A percentile compares a stretch with the other conserved stretches of the same genome.
Conservation (phyloP, 2,797 vertebrate species). For the Antennarius maculatus region DNA sequence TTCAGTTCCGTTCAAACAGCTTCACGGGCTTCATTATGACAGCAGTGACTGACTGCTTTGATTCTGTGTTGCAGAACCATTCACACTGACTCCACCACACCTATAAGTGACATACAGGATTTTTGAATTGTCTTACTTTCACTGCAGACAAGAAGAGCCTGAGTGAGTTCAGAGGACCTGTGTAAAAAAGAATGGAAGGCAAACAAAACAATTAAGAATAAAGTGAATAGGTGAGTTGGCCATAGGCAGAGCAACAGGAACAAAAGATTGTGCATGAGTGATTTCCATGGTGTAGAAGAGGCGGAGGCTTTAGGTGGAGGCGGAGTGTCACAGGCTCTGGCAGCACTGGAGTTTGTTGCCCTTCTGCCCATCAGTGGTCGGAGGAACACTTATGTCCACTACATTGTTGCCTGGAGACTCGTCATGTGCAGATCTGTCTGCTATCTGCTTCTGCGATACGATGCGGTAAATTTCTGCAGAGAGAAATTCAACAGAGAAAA, state of each 20-base stretch:
- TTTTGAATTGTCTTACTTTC: conserved; percentile 57
- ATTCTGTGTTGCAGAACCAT: conserved; percentile 57
- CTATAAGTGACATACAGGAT: conserved; percentile 63
- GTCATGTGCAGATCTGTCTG: conserved; percentile 92
- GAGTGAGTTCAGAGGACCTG: conserved; percentile 62
- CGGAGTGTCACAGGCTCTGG: conserved; percentile 92
- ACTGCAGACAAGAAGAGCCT: conserved; percentile 68
- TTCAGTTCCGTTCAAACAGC: conserved; percentile 35
- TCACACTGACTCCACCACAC: conserved; percentile 46
- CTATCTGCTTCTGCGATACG: conserved; percentile 97
- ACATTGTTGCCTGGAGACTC: conserved; percentile 97
- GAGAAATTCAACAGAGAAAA: neutral
- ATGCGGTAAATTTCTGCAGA: conserved; percentile 95
- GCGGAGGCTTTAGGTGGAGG: conserved; percentile 58
- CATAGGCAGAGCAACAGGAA: conserved; percentile 36
- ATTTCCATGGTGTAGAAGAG: conserved; percentile 30
- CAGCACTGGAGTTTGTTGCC: conserved; percentile 97
- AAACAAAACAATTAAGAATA: conserved; percentile 12
- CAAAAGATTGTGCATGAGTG: conserved; percentile 65
- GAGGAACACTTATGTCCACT: conserved; percentile 95
- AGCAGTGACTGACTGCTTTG: conserved; percentile 17
- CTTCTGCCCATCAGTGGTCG: conserved; percentile 93
- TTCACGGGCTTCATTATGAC: conserved; percentile 48
- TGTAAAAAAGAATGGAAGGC: conserved; percentile 52
- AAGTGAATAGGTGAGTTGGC: conserved; percentile 46